phyloP scores from a whole-genome alignment of 2,113 vertebrate genomes.

The Ranitomeya imitator region DNA sequence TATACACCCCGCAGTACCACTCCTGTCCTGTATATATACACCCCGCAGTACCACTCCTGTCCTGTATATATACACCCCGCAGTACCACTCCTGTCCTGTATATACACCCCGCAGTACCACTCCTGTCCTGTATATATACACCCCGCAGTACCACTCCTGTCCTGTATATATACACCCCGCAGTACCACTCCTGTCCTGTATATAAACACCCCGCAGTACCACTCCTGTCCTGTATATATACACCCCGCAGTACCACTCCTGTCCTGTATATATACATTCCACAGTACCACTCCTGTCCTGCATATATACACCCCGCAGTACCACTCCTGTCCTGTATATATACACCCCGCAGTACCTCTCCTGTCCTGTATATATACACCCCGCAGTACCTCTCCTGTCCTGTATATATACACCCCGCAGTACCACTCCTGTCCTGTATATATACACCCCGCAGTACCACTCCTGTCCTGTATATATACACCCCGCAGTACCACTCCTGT shows the following conservation, averaged over 20 bases:
- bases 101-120: too few species aligned
- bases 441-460: not conserved
- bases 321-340: not conserved
- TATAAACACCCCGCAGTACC: too few species aligned
- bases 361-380: not conserved
- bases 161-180: not conserved
- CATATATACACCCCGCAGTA: too few species aligned
- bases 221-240: not conserved
- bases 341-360: not conserved
- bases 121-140: not conserved
- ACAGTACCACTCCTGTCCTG: too few species aligned
- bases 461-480: not conserved
- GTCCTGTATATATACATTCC: not conserved
- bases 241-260: not conserved
- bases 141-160: not conserved
- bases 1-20: too few species aligned
- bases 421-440: not conserved
- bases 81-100: too few species aligned
- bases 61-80: not conserved
- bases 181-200: too few species aligned
- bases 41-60: not conserved
- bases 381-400: too few species aligned
- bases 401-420: too few species aligned
- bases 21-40: not conserved
- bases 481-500: too few species aligned